Evolutionary conservation across 2,888 invertebrate genomes (phyloP).

Genomic region (Sthenelais limicola): DNA sequence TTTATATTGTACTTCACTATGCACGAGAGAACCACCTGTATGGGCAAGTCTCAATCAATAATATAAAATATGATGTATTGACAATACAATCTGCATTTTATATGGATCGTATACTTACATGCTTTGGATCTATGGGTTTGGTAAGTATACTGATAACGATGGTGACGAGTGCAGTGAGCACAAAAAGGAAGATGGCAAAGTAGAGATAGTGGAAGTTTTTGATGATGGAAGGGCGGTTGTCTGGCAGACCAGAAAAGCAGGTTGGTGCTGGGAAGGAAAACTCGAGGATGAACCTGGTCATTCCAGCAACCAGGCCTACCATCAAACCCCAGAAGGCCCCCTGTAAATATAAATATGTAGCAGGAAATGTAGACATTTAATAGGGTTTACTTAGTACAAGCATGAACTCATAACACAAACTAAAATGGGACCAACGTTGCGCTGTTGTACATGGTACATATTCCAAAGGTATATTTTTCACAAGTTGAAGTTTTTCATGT

Average conservation of each 20-base stretch:
- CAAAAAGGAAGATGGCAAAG: slow-evolving; percentile 74
- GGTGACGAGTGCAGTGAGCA: slow-evolving; percentile 70
- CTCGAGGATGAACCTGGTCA: slow-evolving; percentile 73
- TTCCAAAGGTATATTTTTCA: too few relatives aligned
- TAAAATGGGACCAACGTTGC: too few relatives aligned
- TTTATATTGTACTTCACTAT: neutral
- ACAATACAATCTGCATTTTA: neutral
- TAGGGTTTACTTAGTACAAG: neutral
- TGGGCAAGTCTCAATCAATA: neutral
- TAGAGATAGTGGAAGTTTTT: slow-evolving; percentile 72
- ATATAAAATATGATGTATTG: neutral
- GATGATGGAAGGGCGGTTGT: slow-evolving; percentile 58
- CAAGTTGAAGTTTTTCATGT: too few relatives aligned
- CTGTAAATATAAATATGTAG: slow-evolving; percentile 61
- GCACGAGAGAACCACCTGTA: neutral
- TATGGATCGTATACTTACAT: slow-evolving; percentile 40
- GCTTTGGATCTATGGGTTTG: slow-evolving; percentile 65
- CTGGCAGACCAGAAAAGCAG: slow-evolving; percentile 68
- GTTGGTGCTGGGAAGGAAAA: slow-evolving; percentile 72
- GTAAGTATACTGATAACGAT: slow-evolving; percentile 73
- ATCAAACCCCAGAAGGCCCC: slow-evolving; percentile 76
- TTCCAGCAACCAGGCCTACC: slow-evolving; percentile 73
- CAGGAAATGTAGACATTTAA: neutral
- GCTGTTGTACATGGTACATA: too few relatives aligned
- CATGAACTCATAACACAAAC: too few relatives aligned